Percentiles rank a stretch among this genome's conserved stretches.
These are phyloP conservation scores for Epicampocera succincta DNA, from an alignment of 2,888 invertebrate genomes.

Conservation along the genomic window DNA sequence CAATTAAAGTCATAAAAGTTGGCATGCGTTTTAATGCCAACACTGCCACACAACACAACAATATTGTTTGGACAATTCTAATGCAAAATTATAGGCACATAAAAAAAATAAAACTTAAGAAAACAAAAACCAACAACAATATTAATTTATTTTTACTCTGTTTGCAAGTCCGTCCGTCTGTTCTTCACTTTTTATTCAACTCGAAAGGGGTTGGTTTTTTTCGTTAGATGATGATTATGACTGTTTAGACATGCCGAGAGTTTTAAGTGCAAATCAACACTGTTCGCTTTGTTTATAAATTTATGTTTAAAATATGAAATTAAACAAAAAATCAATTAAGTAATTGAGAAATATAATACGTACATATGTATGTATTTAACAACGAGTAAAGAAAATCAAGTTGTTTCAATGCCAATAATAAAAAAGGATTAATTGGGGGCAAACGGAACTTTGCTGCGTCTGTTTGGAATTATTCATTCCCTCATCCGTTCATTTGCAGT, in stretches of 20 bases:
- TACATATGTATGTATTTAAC: neutral
- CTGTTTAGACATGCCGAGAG: slow-evolving; percentile 30
- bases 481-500: slow-evolving; percentile 12
- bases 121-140: slow-evolving; percentile 44
- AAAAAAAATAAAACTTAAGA: slow-evolving; percentile 54
- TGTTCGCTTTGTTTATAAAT: slow-evolving; percentile 12
- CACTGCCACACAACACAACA: slow-evolving; percentile 24
- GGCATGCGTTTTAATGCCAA: slow-evolving; percentile 53
- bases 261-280: slow-evolving; percentile 11
- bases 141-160: slow-evolving; percentile 22
- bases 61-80: slow-evolving; percentile 63
- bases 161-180: neutral
- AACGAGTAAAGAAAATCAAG: neutral
- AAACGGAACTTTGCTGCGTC: neutral
- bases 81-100: slow-evolving; percentile 65
- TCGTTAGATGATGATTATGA: neutral
- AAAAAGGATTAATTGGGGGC: slow-evolving; percentile 46
- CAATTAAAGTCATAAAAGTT: slow-evolving; percentile 49
- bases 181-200: neutral
- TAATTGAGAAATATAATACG: slow-evolving; percentile 73
- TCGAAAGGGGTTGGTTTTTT: slow-evolving; percentile 15
- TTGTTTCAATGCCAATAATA: slow-evolving; percentile 28
- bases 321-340: slow-evolving; percentile 76
- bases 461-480: slow-evolving; percentile 6
- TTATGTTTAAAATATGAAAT: slow-evolving; percentile 56